These are phyloP conservation scores for Petrocephalus schoutedeni DNA, from an alignment of 2,797 vertebrate species.

Conservation along the genomic window DNA sequence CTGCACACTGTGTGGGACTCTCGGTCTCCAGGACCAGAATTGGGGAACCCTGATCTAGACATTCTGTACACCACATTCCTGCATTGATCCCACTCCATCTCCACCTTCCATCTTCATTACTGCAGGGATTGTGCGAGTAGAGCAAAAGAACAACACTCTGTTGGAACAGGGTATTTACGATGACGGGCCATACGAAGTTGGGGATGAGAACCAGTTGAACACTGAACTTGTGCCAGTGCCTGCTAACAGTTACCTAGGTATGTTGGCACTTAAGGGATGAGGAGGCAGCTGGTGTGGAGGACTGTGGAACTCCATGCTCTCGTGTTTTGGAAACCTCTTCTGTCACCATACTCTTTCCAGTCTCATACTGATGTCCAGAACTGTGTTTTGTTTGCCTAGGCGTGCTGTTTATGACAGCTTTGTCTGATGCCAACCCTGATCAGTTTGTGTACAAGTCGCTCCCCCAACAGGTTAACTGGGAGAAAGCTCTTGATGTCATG, in stretches of 20 bases:
- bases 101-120: constrained; percentile 51
- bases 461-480: constrained; percentile 55
- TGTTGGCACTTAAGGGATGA: constrained; percentile 31
- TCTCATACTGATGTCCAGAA: neutral
- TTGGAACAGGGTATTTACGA: constrained; percentile 68
- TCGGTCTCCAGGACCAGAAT: neutral
- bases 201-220: constrained; percentile 68
- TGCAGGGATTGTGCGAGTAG: constrained; percentile 84
- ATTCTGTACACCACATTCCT: neutral
- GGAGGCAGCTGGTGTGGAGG: neutral
- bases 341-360: neutral
- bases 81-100: constrained; percentile 15
- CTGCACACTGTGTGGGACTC: neutral
- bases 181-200: constrained; percentile 88
- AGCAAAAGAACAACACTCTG: constrained; percentile 79
- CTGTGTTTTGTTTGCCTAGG: constrained; percentile 40
- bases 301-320: neutral
- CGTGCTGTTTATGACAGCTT: constrained; percentile 74
- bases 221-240: constrained; percentile 75
- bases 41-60: neutral
- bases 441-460: constrained; percentile 78
- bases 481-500: constrained; percentile 60
- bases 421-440: constrained; percentile 65
- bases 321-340: neutral
- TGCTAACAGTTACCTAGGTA: constrained; percentile 94